Evolutionary conservation across 2,797 vertebrate genomes (phyloP).

Genomic region (Euthynnus affinis): DNA sequence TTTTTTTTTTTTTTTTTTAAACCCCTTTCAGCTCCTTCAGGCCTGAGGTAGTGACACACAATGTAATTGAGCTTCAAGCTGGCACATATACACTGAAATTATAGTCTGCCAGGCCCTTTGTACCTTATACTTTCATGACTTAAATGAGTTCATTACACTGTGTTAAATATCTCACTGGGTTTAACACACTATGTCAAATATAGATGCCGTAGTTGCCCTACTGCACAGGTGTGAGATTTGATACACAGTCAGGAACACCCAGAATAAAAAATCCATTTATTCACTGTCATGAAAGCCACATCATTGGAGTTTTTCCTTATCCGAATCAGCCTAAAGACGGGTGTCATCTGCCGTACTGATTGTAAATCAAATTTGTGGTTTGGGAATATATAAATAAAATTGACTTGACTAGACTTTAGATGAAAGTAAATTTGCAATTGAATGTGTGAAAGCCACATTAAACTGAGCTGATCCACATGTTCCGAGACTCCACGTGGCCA

Average conservation of each 20-base stretch:
- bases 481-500: background rate
- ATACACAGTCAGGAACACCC: slow-evolving; percentile 4
- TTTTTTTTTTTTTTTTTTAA: background rate
- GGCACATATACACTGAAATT: slow-evolving; percentile 31
- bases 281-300: background rate
- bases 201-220: background rate
- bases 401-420: background rate
- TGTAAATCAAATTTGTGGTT: background rate
- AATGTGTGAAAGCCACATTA: background rate
- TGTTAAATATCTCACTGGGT: slow-evolving; percentile 26
- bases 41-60: slow-evolving; percentile 16
- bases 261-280: slow-evolving; percentile 5
- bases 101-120: slow-evolving; percentile 16
- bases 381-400: background rate
- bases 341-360: background rate
- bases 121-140: slow-evolving; percentile 4
- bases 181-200: slow-evolving; percentile 13
- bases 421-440: background rate
- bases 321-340: background rate
- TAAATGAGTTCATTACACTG: slow-evolving; percentile 26
- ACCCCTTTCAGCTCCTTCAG: slow-evolving; percentile 18
- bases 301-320: background rate
- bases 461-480: background rate
- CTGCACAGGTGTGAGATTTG: slow-evolving; percentile 30
- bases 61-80: slow-evolving; percentile 39